Evolutionary conservation across 2,888 invertebrate species (phyloP), one percentile per base, ranked within the genome.

Genomic region (Drosophila fulvimacula): DNA sequence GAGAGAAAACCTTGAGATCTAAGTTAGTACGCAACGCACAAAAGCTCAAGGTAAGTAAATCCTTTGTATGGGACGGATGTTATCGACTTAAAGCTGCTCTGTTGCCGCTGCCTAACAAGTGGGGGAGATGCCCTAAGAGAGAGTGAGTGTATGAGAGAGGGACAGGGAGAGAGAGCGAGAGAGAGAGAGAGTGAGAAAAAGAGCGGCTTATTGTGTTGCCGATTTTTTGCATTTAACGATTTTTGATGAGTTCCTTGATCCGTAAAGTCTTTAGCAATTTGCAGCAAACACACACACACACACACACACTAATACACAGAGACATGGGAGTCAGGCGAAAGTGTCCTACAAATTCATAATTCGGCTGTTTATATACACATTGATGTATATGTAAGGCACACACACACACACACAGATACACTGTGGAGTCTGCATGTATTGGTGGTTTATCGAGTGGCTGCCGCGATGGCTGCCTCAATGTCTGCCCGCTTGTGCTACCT

Each of bases 201-300:
- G 44, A 21, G 44, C 56, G 49, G 44, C 19, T 67, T 74, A 46
- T 69, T 69, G 19, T 74, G 70, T 51, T 76, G 68, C 73, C 82
- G 60, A 69, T 79, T 83, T 82, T 83, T 79, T 67, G 81, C 79
- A 79, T 80, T 78, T 79, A 79, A 82, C 84, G 86, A 85, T 89
- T 90, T 90, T 81, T 90, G 90, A 90, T 86, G 89, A 81, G 79
- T 75, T 83, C 81, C 79, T 76, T 90, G 89, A 90, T 90, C 86
- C 86, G 84, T 89, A 77, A 90, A 85, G 87, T 79, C 81, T 80
- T 76, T 67, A 76, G 68, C 73, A 71, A 68, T 75, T 77, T 81
- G 61, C 55, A 67, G 64, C 69, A 69, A 63, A 59, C 73, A 53
- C 64, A 56, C 60, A 59, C 61, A 42, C 24, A 44, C 24, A 46